Base-by-base conservation (phyloP, 2,797 vertebrate genomes). In the Muscicapa comitata region DNA sequence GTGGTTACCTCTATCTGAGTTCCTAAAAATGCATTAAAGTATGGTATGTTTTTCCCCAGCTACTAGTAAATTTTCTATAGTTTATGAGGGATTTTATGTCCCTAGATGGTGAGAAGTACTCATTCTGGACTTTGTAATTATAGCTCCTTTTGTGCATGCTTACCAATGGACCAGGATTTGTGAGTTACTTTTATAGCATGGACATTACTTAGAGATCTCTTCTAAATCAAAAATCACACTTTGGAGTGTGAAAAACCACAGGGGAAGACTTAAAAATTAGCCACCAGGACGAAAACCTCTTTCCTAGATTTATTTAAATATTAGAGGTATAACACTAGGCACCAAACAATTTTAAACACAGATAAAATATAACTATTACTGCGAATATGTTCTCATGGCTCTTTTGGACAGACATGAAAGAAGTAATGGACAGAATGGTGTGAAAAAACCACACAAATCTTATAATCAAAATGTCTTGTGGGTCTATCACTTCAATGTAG, bases 301-400 rank as follows among this genome's bases (percentile, higher is more conserved):
- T 76, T 72, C 33, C 3, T 13, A 19, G 4, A 29, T 66, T 85
- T 79, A 20, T 89, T 89, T 93, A 21, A 10, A 11, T 71, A 13
- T 76, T 58, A 55, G 13, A 86, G 2, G 3, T 59, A 4, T 20
- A 73, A 79, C 19, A 21, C 5, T 23, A 33, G 0, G 0, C 10
- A 50, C 10, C 25, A 42, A 70, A 40, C 2, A 40, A 48, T 42
- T 76, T 54, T 42, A 55, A 95, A 8, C 9, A 25, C 3, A 68
- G n/a, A 26, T 37, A 68, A 86, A 88, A 37, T 54, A 20, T 8
- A 89, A 38, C 4, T 58, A 38, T 61, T 72, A 26, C 11, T 37
- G 14, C 1, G 2, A 72, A 38, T 48, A 42, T 42, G 20, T 77
- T 61, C 15, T 42, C 2, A 0, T 47, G 48, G 3, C 1, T 58